Evolutionary conservation across 1,140 invertebrate genomes (phyloP).

Genomic region (Onthophagus taurus): DNA sequence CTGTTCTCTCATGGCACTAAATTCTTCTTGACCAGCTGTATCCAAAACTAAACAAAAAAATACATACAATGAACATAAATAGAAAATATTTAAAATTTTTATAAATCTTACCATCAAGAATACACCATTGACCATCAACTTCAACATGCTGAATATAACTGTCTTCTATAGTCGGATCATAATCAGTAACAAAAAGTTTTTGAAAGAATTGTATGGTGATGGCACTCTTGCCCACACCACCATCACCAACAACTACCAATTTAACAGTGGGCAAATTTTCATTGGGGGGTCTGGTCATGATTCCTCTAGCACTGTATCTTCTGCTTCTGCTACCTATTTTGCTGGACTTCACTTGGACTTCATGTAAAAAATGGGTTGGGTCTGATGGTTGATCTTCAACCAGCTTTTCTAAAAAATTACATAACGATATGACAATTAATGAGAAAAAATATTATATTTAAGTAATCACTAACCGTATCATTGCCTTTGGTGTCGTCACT

Average conservation of each 20-base stretch:
- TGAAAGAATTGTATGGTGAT: slow-evolving; percentile 86
- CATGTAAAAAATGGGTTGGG: slow-evolving; percentile 5
- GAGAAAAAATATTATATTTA: no score
- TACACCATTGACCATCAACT: slow-evolving; percentile 85
- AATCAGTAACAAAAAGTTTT: slow-evolving; percentile 80
- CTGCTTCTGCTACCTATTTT: slow-evolving; percentile 20
- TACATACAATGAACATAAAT: slow-evolving; percentile 1
- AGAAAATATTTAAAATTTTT: slow-evolving; percentile 6
- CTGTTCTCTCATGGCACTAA: slow-evolving; percentile 89
- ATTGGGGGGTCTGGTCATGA: slow-evolving; percentile 54
- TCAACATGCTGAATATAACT: slow-evolving; percentile 87
- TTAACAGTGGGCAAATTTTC: slow-evolving; percentile 79
- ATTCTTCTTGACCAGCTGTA: slow-evolving; percentile 90
- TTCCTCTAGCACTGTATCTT: slow-evolving; percentile 20
- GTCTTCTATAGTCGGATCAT: slow-evolving; percentile 87
- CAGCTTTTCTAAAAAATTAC: slow-evolving; percentile 7
- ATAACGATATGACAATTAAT: no score
- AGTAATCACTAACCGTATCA: no score
- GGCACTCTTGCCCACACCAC: slow-evolving; percentile 82
- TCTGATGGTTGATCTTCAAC: slow-evolving; percentile 2
- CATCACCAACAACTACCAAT: slow-evolving; percentile 83
- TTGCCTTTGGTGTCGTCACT: no score
- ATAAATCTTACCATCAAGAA: slow-evolving; percentile 68
- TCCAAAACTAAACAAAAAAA: slow-evolving; percentile 58
- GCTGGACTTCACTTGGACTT: slow-evolving; percentile 6